Percentiles rank a stretch among this genome's conserved stretches.
Evolutionary conservation across 2,888 invertebrate species (phyloP).

Genomic region (Lochmaea crataegi): DNA sequence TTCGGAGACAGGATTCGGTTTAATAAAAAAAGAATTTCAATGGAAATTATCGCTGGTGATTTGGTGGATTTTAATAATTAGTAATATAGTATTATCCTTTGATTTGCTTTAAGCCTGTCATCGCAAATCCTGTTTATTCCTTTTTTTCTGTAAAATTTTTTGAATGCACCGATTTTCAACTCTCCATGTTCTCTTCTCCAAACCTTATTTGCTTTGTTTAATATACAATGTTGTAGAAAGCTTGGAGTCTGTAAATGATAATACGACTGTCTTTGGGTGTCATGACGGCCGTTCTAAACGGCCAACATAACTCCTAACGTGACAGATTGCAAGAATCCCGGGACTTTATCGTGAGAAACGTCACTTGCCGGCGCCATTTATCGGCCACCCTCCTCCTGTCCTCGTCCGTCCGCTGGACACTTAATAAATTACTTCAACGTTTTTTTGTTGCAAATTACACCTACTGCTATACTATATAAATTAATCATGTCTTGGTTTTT

Average conservation of each 20-base stretch:
- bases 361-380: slow-evolving; percentile 12
- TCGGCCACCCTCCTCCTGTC: slow-evolving; percentile 5
- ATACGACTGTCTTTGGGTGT: background rate
- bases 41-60: background rate
- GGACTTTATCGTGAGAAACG: slow-evolving; percentile 23
- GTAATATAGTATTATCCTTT: too few species aligned
- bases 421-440: slow-evolving; percentile 12
- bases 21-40: slow-evolving; percentile 5
- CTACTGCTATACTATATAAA: background rate
- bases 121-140: too few species aligned
- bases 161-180: background rate
- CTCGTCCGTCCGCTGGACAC: slow-evolving; percentile 8
- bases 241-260: background rate
- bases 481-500: background rate
- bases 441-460: background rate
- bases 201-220: background rate
- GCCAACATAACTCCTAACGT: background rate
- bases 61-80: background rate
- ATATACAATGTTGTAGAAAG: background rate
- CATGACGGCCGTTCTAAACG: background rate
- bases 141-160: background rate
- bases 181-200: too few species aligned
- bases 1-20: slow-evolving; percentile 6
- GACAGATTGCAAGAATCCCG: background rate
- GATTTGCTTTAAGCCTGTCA: too few species aligned